phyloP scores from a whole-genome alignment of 2,888 invertebrate genomes.

The Papilio elwesi region DNA sequence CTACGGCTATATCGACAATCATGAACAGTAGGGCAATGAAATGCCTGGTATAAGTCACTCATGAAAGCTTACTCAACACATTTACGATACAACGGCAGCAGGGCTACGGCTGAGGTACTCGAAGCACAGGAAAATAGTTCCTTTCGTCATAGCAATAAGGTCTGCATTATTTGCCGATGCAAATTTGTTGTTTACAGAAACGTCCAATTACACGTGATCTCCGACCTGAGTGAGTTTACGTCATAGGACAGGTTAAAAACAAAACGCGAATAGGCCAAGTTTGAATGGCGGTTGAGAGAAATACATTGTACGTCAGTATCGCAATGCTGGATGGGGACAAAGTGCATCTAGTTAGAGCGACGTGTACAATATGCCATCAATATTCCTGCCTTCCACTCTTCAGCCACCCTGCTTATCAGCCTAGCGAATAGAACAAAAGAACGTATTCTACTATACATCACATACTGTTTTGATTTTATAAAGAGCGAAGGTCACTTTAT shows the following conservation, averaged over 20 bases:
- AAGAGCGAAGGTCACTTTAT: background rate
- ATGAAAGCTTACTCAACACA: slow-evolving; percentile 76
- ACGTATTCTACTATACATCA: background rate
- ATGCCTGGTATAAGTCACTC: slow-evolving; percentile 79
- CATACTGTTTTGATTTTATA: background rate
- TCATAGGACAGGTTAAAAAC: slow-evolving; percentile 10
- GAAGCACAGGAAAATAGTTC: slow-evolving; percentile 49
- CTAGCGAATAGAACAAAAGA: slow-evolving; percentile 43
- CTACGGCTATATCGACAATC: background rate
- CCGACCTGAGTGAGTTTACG: slow-evolving; percentile 39
- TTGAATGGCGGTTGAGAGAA: slow-evolving; percentile 60
- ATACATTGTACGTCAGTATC: slow-evolving; percentile 77
- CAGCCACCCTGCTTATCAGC: slow-evolving; percentile 56
- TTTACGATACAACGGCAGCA: slow-evolving; percentile 69
- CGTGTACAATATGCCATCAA: slow-evolving; percentile 62
- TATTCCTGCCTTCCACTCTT: slow-evolving; percentile 57
- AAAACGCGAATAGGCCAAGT: slow-evolving; percentile 50
- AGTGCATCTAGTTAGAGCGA: slow-evolving; percentile 75
- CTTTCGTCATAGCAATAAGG: slow-evolving; percentile 44
- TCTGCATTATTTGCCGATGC: slow-evolving; percentile 43
- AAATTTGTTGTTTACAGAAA: slow-evolving; percentile 51
- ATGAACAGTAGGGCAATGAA: slow-evolving; percentile 67
- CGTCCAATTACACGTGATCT: slow-evolving; percentile 58
- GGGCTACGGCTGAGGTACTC: slow-evolving; percentile 35
- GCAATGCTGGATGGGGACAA: slow-evolving; percentile 69